phyloP scores from a whole-genome alignment of 37 sponge, comb jelly and placozoan genomes.

The Diacarnus erythraeanus region DNA sequence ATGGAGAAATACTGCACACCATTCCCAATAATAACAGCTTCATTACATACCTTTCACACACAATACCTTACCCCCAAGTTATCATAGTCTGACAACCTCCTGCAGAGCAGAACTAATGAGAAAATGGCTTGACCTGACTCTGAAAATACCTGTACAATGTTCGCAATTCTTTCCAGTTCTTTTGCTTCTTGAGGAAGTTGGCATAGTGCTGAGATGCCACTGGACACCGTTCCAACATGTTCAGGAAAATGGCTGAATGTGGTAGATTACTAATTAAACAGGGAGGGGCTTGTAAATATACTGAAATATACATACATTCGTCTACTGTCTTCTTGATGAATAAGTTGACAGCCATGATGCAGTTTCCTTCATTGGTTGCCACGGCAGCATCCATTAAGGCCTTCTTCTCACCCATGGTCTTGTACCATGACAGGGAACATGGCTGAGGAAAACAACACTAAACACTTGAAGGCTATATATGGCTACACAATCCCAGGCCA shows the following conservation, averaged over 20 bases:
- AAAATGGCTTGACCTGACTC: background rate
- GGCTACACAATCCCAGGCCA: too few relatives aligned
- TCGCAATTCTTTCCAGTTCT: constrained; percentile 47
- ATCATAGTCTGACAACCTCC: constrained; percentile 17
- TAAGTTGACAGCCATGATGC: constrained; percentile 58
- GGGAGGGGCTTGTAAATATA: background rate
- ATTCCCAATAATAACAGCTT: background rate
- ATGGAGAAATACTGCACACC: background rate
- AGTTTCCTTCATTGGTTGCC: constrained; percentile 60
- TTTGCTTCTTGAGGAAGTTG: constrained; percentile 54
- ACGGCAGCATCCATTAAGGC: constrained; percentile 60
- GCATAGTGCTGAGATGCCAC: constrained; percentile 52
- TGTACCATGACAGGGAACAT: constrained; percentile 60
- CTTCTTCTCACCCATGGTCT: constrained; percentile 56
- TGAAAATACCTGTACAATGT: constrained; percentile 34
- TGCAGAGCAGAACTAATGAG: background rate
- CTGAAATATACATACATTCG: constrained; percentile 19
- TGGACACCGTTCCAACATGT: constrained; percentile 19
- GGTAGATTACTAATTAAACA: background rate
- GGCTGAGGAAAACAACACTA: constrained; percentile 25
- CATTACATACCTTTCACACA: background rate
- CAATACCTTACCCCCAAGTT: constrained; percentile 18
- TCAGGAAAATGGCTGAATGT: constrained; percentile 15
- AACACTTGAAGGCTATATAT: too few relatives aligned
- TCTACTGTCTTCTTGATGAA: constrained; percentile 51